Conservation (phyloP, 64 coral and sea anemone species). For the Acropora yongei region DNA sequence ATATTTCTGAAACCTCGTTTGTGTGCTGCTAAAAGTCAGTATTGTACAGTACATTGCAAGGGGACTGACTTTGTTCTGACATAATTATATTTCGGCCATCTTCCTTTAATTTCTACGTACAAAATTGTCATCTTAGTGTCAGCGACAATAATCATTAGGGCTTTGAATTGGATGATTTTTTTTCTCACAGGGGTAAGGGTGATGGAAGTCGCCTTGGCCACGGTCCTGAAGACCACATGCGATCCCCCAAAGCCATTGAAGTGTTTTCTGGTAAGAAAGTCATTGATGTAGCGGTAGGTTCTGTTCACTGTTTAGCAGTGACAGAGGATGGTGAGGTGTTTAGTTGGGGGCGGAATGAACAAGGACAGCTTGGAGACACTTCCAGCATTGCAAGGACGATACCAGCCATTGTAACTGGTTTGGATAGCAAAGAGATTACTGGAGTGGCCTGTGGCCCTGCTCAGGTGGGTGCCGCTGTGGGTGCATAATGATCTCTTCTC, state of each 20-base stretch:
- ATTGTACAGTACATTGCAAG: no score
- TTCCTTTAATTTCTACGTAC: no score
- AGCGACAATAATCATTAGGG: no score
- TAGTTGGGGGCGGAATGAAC: slow-evolving; percentile 95
- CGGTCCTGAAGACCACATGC: slow-evolving; percentile 90
- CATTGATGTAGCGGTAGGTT: slow-evolving; percentile 93
- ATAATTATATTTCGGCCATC: no score
- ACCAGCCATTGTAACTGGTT: slow-evolving; percentile 62
- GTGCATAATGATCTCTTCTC: no score
- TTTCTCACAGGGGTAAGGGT: slow-evolving; percentile 87
- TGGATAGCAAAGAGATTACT: slow-evolving; percentile 79
- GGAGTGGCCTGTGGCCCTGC: slow-evolving; percentile 97
- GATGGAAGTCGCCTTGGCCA: slow-evolving; percentile 95
- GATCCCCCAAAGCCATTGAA: slow-evolving; percentile 89
- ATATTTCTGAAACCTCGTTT: no score
- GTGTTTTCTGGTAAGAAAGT: slow-evolving; percentile 84
- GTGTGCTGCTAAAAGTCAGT: no score
- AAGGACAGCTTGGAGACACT: slow-evolving; percentile 92
- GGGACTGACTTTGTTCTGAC: no score
- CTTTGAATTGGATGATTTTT: neutral
- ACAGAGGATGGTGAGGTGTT: slow-evolving; percentile 91
- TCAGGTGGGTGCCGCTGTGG: slow-evolving; percentile 63
- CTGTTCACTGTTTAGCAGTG: slow-evolving; percentile 89
- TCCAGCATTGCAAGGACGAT: slow-evolving; percentile 55
- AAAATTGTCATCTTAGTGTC: no score